Evolutionary conservation across 2,888 invertebrate genomes (phyloP).

Genomic region (Cerceris rybyensis): DNA sequence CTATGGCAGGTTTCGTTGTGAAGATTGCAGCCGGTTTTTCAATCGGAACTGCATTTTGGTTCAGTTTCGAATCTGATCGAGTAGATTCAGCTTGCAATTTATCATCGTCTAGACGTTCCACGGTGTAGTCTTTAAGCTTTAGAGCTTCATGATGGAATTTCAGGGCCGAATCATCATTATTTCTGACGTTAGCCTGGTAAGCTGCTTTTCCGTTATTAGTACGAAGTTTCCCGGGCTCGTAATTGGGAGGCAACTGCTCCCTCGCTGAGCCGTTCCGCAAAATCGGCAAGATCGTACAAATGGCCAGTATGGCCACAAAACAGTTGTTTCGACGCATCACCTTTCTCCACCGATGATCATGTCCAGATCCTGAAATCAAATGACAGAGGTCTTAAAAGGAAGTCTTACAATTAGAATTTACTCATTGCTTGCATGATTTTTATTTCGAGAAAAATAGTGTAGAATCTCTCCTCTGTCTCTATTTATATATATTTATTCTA

Average conservation of each 20-base stretch:
- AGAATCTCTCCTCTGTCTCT: no score
- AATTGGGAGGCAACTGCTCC: conserved; percentile 36
- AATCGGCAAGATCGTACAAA: conserved; percentile 62
- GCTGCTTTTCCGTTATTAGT: conserved; percentile 20
- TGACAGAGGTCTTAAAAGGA: no score
- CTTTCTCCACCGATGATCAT: conserved; percentile 68
- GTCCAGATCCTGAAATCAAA: conserved; percentile 66
- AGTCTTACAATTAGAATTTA: no score
- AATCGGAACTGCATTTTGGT: background rate
- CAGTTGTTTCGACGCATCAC: conserved; percentile 74
- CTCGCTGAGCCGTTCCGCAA: conserved; percentile 46
- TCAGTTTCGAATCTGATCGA: background rate
- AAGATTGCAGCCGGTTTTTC: no score
- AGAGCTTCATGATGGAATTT: background rate
- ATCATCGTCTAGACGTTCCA: background rate
- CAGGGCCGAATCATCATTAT: background rate
- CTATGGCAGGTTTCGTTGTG: no score
- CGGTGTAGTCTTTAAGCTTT: background rate
- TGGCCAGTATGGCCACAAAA: conserved; percentile 76
- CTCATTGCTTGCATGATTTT: no score
- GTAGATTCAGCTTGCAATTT: background rate
- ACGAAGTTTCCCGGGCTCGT: conserved; percentile 14
- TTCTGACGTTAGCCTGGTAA: background rate
- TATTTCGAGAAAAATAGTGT: no score
- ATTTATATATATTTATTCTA: no score